These are phyloP conservation scores for Strongylocentrotus purpuratus DNA, from an alignment of 35 echinoderm and acorn worm genomes.

Conservation along the genomic window DNA sequence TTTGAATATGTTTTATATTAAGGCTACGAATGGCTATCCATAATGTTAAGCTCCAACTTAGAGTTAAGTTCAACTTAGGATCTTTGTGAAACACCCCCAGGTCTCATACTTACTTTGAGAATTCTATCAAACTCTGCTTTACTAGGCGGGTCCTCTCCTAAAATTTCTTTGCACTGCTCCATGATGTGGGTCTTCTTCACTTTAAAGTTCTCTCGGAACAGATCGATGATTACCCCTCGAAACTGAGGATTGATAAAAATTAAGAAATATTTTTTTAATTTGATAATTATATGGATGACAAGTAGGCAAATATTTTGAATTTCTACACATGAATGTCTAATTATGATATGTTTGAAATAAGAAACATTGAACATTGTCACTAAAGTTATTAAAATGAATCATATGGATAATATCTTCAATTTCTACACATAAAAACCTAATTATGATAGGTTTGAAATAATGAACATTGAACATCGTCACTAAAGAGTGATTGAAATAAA, in stretches of 20 bases:
- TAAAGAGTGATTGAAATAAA: too few relatives aligned
- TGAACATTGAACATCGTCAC: too few relatives aligned
- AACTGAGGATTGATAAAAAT: conserved; percentile 48
- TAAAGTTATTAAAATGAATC: too few relatives aligned
- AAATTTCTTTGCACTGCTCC: conserved; percentile 66
- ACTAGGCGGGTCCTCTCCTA: conserved; percentile 66
- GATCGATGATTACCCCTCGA: conserved; percentile 73
- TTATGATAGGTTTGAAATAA: too few relatives aligned
- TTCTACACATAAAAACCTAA: neutral
- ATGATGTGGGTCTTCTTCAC: conserved; percentile 59
- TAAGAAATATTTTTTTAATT: neutral
- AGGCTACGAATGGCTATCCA: too few relatives aligned
- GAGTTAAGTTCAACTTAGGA: too few relatives aligned
- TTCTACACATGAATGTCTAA: neutral
- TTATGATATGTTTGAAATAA: too few relatives aligned
- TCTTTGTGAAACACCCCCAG: neutral
- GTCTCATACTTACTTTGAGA: conserved; percentile 64
- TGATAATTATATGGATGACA: neutral
- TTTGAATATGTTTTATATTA: too few relatives aligned
- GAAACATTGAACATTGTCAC: too few relatives aligned
- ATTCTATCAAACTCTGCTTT: conserved; percentile 77
- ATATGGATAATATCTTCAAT: neutral
- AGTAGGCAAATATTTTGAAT: neutral
- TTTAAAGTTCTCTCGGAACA: conserved; percentile 70
- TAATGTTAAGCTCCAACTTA: too few relatives aligned